phyloP scores from a whole-genome alignment of 2,888 invertebrate genomes.

The Iphiclides podalirius region DNA sequence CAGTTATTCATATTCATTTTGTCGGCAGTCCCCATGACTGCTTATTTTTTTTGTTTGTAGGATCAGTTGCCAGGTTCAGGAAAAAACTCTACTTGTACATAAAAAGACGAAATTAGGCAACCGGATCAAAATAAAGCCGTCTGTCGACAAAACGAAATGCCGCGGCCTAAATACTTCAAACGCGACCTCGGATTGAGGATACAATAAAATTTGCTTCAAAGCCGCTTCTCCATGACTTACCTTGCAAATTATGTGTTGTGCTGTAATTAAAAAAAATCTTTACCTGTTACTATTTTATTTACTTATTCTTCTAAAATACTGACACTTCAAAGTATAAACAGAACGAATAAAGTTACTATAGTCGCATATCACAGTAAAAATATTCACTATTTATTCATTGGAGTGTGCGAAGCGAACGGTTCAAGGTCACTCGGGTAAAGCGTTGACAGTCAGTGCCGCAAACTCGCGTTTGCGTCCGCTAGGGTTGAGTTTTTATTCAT shows the following conservation, averaged over 20 bases:
- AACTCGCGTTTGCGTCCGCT: conserved; percentile 3
- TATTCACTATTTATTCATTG: conserved; percentile 24
- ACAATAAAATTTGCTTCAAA: conserved; percentile 23
- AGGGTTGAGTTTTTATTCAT: conserved; percentile 8
- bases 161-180: conserved; percentile 24
- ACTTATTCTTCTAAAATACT: conserved; percentile 7
- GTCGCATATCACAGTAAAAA: conserved; percentile 19
- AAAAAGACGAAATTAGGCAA: conserved; percentile 18
- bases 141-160: conserved; percentile 18
- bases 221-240: conserved; percentile 12
- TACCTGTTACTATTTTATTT: no score
- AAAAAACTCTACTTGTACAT: conserved; percentile 7
- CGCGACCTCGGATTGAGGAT: conserved; percentile 22
- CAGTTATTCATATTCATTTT: no score
- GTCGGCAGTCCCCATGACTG: no score
- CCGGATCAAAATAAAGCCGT: conserved; percentile 19
- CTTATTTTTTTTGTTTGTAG: neutral
- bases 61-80: neutral
- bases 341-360: conserved; percentile 16
- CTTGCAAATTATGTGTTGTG: conserved; percentile 1
- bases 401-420: conserved; percentile 22
- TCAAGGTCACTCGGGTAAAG: conserved; percentile 23
- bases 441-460: conserved; percentile 17
- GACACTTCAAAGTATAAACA: neutral
- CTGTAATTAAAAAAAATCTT: no score